Evolutionary conservation across 1,140 invertebrate genomes (phyloP), one percentile per base, ranked within the genome.

Genomic region (Heliconius melpomene): DNA sequence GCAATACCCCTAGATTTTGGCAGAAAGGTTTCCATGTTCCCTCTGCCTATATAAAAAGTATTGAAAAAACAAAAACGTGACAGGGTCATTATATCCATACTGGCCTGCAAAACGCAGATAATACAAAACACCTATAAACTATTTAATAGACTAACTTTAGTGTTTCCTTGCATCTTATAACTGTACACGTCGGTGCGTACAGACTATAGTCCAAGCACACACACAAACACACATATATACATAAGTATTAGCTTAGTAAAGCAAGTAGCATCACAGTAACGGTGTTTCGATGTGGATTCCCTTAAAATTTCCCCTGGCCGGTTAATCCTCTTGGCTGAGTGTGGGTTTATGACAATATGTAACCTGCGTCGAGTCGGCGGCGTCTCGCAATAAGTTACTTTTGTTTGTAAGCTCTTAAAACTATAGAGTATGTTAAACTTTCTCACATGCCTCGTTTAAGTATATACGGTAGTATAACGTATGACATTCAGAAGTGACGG

Each of bases 351-450:
- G 87, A 91, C 90, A 92, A 89, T 90, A 91, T 90, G 90, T 92
- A 90, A 88, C 87, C 87, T 90, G 89, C 86, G 87, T 83, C 80
- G 87, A 85, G 85, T 86, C 88, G 87, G 82, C 85, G 86, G 86
- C 88, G 87, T 88, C 86, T 82, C 78, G 85, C 85, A 90, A 88
- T 92, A 91, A 89, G 79, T 91, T 87, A 92, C 86, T 90, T 93
- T 92, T 93, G 90, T 92, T 92, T 89, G 89, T 89, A 90, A 91
- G 87, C 86, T 85, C 88, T 88, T 90, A 90, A 89, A 92, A 91
- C 84, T 92, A 90, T 88, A 93, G 88, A 82, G 81, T 80, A 90
- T 79, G 75, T 38, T 77, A 85, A 79, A 77, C 66, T 52, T 72
- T 76, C n/a, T 40, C 60, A 66, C 54, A 76, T 76, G 18, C 26